These are phyloP conservation scores for Pristis pectinata DNA, from an alignment of 2,797 vertebrate species.

Conservation along the genomic window DNA sequence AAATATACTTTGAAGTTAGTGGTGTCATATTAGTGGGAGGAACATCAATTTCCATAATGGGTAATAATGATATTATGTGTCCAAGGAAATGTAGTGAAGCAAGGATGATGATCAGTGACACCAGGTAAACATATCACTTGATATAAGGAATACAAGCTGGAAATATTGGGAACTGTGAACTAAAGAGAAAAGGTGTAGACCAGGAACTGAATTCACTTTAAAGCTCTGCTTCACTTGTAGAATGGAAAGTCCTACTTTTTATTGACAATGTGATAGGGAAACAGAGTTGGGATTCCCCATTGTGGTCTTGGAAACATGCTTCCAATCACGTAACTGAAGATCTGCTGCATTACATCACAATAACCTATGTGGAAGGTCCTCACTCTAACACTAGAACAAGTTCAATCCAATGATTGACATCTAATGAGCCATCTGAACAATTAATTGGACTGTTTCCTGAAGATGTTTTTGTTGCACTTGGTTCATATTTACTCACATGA, in stretches of 20 bases:
- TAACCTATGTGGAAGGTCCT: not conserved
- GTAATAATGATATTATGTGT: not conserved
- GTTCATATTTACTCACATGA: slow-evolving; percentile 4
- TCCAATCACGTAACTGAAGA: not conserved
- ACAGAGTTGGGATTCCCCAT: not conserved
- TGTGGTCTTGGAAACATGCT: not conserved
- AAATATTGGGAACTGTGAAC: not conserved
- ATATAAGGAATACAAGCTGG: not conserved
- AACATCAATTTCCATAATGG: not conserved
- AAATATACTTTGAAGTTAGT: not conserved
- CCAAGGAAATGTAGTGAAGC: not conserved
- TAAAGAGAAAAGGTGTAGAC: not conserved
- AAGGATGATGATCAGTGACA: not conserved
- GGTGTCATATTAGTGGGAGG: not conserved
- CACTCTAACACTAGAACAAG: not conserved
- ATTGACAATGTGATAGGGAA: not conserved
- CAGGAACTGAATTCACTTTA: not conserved
- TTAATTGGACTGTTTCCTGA: not conserved
- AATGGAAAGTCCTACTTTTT: not conserved
- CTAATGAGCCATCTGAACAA: not conserved
- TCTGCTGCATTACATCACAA: not conserved
- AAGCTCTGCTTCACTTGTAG: not conserved
- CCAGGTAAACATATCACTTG: not conserved
- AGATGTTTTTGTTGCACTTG: not conserved
- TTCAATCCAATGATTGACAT: not conserved